phyloP scores from a whole-genome alignment of 2,888 invertebrate genomes.

The Coelinius sp. region DNA sequence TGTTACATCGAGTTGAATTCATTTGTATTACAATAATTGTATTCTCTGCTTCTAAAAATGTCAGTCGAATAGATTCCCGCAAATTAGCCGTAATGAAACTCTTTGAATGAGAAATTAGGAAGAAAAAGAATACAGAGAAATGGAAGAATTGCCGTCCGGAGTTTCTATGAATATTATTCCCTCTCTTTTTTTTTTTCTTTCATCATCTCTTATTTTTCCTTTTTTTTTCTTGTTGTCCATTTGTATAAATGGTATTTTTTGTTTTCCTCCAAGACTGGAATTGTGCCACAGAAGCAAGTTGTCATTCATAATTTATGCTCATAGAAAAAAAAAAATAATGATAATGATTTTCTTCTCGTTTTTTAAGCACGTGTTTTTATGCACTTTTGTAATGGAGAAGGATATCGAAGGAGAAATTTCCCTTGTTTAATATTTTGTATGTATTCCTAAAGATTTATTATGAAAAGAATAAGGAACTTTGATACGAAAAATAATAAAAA shows the following conservation, averaged over 20 bases:
- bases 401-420: not conserved
- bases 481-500: slow-evolving; percentile 17
- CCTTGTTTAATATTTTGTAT: slow-evolving; percentile 19
- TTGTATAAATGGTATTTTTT: not conserved
- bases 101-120: not conserved
- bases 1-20: not conserved
- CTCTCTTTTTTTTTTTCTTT: not conserved
- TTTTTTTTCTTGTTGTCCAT: not conserved
- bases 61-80: not conserved
- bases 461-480: slow-evolving; percentile 7
- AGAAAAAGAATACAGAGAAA: not conserved
- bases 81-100: not conserved
- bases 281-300: slow-evolving; percentile 28
- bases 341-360: not conserved
- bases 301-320: slow-evolving; percentile 13
- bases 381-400: slow-evolving; percentile 18
- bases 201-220: not conserved
- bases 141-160: slow-evolving; percentile 22
- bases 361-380: slow-evolving; percentile 16
- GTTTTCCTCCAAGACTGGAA: slow-evolving; percentile 35
- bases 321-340: not conserved
- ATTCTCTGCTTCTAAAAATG: slow-evolving; percentile 8
- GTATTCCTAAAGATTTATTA: not conserved
- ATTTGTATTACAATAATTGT: slow-evolving; percentile 14
- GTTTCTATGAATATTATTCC: not conserved